Base-by-base conservation (phyloP, 2,113 vertebrate genomes). In the Verasper variegatus region DNA sequence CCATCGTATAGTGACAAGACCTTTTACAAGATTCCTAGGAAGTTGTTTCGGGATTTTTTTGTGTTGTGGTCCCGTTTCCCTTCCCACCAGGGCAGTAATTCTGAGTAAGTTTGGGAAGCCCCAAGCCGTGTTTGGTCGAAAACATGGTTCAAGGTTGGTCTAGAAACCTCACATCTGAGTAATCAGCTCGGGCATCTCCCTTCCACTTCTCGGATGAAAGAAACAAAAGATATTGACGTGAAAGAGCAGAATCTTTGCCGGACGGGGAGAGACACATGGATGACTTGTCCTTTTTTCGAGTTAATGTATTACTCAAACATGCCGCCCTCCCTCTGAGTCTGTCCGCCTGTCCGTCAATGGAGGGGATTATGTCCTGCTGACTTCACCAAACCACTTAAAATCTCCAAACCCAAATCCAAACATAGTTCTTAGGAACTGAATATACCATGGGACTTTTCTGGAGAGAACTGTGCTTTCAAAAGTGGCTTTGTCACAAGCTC, bases 91-190 rank as follows among this genome's bases (percentile, higher is more conserved):
- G 80, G 26, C 26, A 27, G 74, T 59, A 69, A 54, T 60, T 83
- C 75, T 78, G 86, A 82, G 74, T 82, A 80, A 71, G 67, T 82
- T 82, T 85, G 90, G 88, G 82, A 92, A 91, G 31, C 57, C 86
- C 89, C 91, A 54, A 31, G 70, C 56, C 45, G 63, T 72, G 54
- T 79, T 78, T 78, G 14, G 35, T 75, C 65, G 65, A 70, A 75
- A 79, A 73, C 24, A 24, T 27, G 62, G 55, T 72, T 65, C n/a
- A 72, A 49, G 60, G 57, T 76, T 80, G 74, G 70, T 70, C 59
- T 58, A 59, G 63, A 87, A 84, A 74, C 65, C 23, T 78, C 56
- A 69, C 52, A 61, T 86, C 47, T 63, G 35, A 77, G 64, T 75
- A 71, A 83, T 78, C 80, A 49, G n/a, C 20, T 1, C 31, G 55